A percentile compares a stretch with the other conserved stretches of the same genome.
Conservation (phyloP, 2,113 vertebrate genomes). For the Edolisoma coerulescens region DNA sequence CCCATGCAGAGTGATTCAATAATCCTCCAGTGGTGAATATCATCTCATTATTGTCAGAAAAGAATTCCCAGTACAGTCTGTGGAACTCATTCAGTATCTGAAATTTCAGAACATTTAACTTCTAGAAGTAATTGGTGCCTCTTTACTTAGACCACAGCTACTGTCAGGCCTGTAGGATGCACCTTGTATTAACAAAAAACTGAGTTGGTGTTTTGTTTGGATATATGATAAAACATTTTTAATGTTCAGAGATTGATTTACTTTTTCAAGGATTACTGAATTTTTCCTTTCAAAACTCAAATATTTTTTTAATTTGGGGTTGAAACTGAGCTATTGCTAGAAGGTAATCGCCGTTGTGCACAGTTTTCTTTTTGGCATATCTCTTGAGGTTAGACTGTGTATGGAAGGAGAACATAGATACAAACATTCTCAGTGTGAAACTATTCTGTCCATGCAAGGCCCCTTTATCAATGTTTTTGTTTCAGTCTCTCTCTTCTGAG, state of each 20-base stretch:
- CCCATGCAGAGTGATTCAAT: background rate
- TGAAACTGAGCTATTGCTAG: background rate
- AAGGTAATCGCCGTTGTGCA: background rate
- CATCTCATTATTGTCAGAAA: background rate
- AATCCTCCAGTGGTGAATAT: background rate
- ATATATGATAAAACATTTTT: background rate
- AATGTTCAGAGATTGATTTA: background rate
- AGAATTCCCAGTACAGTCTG: background rate
- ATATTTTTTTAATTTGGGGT: background rate
- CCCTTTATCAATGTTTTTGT: background rate
- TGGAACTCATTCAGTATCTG: background rate
- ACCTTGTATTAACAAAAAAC: background rate
- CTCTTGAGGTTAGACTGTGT: background rate
- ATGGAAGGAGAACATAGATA: background rate
- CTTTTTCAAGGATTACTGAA: background rate
- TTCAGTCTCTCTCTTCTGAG: background rate
- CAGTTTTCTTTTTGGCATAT: background rate
- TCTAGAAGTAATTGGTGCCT: background rate
- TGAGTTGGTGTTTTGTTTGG: fast-evolving
- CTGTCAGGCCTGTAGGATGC: background rate
- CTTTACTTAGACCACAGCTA: background rate
- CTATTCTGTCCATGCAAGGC: background rate
- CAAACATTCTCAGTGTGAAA: background rate
- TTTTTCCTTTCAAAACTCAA: background rate
- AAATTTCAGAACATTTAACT: background rate